Evolutionary conservation across 2,888 invertebrate genomes (phyloP).

Genomic region (Pseudeuparius sepicola): DNA sequence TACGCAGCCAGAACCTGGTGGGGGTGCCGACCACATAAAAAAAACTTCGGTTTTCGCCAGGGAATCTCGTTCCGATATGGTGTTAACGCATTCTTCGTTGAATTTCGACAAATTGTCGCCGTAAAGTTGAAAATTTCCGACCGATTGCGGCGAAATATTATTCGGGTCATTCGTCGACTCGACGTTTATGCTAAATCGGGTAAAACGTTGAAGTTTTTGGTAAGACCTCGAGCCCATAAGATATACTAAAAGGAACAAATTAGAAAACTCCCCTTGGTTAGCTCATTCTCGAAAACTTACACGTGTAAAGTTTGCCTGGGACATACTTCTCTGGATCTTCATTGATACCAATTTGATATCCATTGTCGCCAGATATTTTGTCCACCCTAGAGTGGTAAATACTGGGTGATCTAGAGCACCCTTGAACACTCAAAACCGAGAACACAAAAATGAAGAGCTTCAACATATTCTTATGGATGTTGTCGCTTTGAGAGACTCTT

Average conservation of each 20-base stretch:
- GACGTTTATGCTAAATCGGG: constrained; percentile 66
- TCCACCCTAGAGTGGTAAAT: constrained; percentile 38
- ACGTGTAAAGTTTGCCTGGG: constrained; percentile 73
- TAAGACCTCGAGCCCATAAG: constrained; percentile 51
- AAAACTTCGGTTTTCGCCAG: constrained; percentile 74
- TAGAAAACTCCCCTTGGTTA: neutral
- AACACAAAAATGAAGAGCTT: too few species aligned
- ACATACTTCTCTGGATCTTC: constrained; percentile 73
- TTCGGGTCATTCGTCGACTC: constrained; percentile 49
- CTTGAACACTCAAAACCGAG: too few species aligned
- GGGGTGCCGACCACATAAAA: constrained; percentile 86
- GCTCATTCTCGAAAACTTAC: constrained; percentile 40
- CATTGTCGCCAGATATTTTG: constrained; percentile 74
- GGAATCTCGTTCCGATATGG: constrained; percentile 70
- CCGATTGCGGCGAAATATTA: constrained; percentile 44
- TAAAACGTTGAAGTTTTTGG: constrained; percentile 62
- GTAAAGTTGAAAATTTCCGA: constrained; percentile 63
- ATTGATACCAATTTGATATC: constrained; percentile 70
- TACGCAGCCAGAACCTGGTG: constrained; percentile 75
- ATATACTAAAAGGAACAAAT: constrained; percentile 25
- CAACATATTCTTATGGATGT: constrained; percentile 9
- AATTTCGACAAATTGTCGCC: constrained; percentile 56
- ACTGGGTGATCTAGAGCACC: constrained; percentile 42
- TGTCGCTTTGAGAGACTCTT: too few species aligned
- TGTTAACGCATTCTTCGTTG: constrained; percentile 75